Base-by-base conservation (phyloP, 2,113 vertebrate genomes). In the Strigops habroptila region DNA sequence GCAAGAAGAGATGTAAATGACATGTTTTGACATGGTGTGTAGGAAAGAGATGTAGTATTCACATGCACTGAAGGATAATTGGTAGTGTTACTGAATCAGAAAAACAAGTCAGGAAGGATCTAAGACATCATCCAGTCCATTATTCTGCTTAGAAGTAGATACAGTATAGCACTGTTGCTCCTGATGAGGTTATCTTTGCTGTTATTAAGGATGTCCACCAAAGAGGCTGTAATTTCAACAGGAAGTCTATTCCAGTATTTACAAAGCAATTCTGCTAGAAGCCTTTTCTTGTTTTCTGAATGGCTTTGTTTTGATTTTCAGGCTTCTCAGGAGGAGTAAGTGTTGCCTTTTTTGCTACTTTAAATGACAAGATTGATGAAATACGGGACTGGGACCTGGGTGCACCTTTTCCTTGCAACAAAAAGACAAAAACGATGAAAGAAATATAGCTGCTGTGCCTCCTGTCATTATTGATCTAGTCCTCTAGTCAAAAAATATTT, bases 381-480 rank as follows among this genome's bases (percentile, higher is more conserved):
- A 65, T 73, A 73, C 7, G 14, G 6, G 63, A 31, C 24, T 77
- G 39, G 30, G 37, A 55, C 35, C 8, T 55, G 33, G 7, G 13
- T 52, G 49, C 63, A 77, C 63, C 75, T 93, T 79, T 77, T 96
- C 23, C 57, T 82, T 62, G 37, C 28, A 65, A 62, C 6, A 55
- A 81, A 70, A 86, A 51, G 30, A 48, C 21, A 33, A 39, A 74
- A 82, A 60, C 64, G 49, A 53, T 57, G 31, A 88, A 79, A 91
- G 35, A 91, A 73, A 80, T 76, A 65, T 12, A 9, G 39, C 69
- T 84, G 48, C 24, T 60, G 3, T 57, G 49, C 62, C 49, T 27
- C 41, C 35, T 85, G 39, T 74, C 41, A n/a, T 86, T 93, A 75
- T 64, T 82, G 79, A 87, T 69, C 48, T 94, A 35, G 24, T 76